Evolutionary conservation across 2,113 vertebrate genomes (phyloP).

Genomic region (Tyrannus savana): DNA sequence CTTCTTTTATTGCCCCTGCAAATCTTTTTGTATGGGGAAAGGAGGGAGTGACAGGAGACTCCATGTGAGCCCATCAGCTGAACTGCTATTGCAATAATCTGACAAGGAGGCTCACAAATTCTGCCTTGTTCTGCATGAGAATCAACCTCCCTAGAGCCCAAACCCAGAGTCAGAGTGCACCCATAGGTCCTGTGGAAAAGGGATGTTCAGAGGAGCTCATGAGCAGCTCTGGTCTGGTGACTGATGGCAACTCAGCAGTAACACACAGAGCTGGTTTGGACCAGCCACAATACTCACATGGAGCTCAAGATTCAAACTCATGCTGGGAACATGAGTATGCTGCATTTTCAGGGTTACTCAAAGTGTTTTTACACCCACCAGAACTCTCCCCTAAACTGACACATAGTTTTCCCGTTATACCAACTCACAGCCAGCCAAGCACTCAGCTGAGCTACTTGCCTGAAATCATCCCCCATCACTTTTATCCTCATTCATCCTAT

Average conservation of each 20-base stretch:
- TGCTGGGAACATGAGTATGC: not conserved
- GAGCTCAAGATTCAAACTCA: not conserved
- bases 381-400: not conserved
- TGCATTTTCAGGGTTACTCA: not conserved
- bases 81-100: not conserved
- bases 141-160: not conserved
- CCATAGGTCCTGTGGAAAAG: not conserved
- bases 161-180: too few relatives aligned
- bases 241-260: not conserved
- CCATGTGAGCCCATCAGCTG: not conserved
- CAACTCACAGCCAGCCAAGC: not conserved
- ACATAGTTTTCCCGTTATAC: not conserved
- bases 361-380: not conserved
- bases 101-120: not conserved
- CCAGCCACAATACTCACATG: accelerated
- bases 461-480: not conserved
- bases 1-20: not conserved
- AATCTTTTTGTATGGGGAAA: not conserved
- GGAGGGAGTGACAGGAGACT: not conserved
- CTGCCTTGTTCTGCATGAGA: not conserved
- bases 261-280: not conserved
- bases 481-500: not conserved
- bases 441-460: not conserved
- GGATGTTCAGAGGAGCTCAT: not conserved
- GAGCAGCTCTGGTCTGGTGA: not conserved